Base-by-base conservation (phyloP, 2,888 invertebrate species). In the Acronicta leporina region DNA sequence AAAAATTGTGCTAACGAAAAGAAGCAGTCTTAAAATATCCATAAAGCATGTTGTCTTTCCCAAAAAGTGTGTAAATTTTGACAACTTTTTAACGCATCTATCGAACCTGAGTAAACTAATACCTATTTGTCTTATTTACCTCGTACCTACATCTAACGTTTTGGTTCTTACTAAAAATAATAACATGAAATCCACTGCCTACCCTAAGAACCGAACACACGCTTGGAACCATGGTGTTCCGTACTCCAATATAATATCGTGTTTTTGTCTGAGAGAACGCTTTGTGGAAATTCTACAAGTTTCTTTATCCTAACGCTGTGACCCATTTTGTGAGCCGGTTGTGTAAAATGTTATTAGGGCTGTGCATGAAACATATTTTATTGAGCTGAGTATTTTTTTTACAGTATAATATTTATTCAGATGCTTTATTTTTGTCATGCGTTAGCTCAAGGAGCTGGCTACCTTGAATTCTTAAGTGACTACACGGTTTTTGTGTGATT, bases 271-370 rank as follows among this genome's bases (percentile, higher is more conserved):
- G 45, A 7, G 0, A 49, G 46, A 33, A 41, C 42, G 41, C 55
- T 73, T 61, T 54, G 56, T 73, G 54, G 45, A 59, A 46, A 40
- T 42, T 57, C 46, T 40, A 20, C 40, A 47, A 65, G 53, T 33
- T 15, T 59, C 60, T 70, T 64, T 65, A 56, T 74, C 62, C 50
- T 55, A 61, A 59, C 54, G 41, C 49, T 38, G 56, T 68, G 68
- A 75, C 73, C 75, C 60, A 63, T 75, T 77, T 75, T 35, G 40
- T 14, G 27, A 44, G 30, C 44, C 53, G 30, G 54, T 55, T 54
- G 49, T 56, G 59, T 75, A 56, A 71, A 62, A 75, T 47, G 48
- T 45, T 63, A 55, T 74, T 63, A 53, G 61, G 68, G 78, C 63
- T 49, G 25, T 44, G 9, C 35, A 27, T 14, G 49, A 60, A 54